Conservation (phyloP, 1,140 invertebrate genomes). For the Drosophila kanapiae region DNA sequence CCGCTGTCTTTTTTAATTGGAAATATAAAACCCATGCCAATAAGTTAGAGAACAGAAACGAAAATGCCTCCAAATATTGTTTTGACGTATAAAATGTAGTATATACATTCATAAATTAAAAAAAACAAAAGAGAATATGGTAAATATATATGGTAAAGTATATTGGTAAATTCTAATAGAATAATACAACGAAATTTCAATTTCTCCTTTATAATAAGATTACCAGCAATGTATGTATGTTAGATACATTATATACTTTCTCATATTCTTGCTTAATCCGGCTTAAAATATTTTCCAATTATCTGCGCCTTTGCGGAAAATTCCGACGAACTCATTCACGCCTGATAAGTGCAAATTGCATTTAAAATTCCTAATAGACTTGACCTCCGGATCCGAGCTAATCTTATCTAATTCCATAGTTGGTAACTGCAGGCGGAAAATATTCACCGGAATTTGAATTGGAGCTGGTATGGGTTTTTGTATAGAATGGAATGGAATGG, state of each 20-base stretch:
- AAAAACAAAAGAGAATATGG: no score
- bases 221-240: background rate
- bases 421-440: constrained; percentile 28
- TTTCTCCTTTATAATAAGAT: background rate
- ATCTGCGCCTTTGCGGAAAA: background rate
- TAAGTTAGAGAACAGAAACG: background rate
- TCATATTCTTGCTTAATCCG: background rate
- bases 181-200: background rate
- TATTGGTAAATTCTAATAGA: background rate
- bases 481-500: constrained; percentile 9
- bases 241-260: background rate
- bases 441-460: constrained; percentile 45
- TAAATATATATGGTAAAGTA: no score
- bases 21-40: background rate
- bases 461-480: constrained; percentile 7
- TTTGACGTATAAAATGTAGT: background rate
- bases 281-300: background rate
- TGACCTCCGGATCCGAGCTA: constrained; percentile 20
- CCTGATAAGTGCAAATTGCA: constrained; percentile 59
- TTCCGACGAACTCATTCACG: background rate
- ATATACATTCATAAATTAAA: background rate
- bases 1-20: background rate
- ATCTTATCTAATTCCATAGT: constrained; percentile 62
- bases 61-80: no score
- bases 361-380: constrained; percentile 64